phyloP scores from a whole-genome alignment of 2,113 vertebrate species.

The Atractosteus spatula region DNA sequence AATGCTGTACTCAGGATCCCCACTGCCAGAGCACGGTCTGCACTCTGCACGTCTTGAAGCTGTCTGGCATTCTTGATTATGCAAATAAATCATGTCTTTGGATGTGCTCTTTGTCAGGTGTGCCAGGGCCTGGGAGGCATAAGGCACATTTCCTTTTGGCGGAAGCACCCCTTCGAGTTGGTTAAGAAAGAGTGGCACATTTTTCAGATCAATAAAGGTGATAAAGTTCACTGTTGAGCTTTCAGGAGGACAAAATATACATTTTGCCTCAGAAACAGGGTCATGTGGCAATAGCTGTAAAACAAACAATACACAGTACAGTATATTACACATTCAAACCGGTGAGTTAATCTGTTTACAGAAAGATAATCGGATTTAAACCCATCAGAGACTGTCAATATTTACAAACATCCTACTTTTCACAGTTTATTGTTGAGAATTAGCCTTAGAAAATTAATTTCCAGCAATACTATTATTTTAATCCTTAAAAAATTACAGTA shows the following conservation, averaged over 20 bases:
- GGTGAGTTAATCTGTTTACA: too few relatives aligned
- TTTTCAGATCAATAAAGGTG: conserved; percentile 41
- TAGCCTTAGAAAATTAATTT: too few relatives aligned
- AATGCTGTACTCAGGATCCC: conserved; percentile 45
- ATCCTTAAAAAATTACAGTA: too few relatives aligned
- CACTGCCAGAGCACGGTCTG: neutral
- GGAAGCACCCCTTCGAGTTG: neutral
- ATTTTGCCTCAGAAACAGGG: conserved; percentile 45
- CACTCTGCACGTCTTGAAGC: neutral
- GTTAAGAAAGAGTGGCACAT: neutral
- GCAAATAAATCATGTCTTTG: conserved; percentile 3
- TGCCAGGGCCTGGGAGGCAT: conserved; percentile 23
- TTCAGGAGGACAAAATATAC: conserved; percentile 55
- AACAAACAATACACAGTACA: conserved; percentile 15
- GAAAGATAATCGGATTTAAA: too few relatives aligned
- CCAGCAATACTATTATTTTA: too few relatives aligned
- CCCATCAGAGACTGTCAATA: too few relatives aligned
- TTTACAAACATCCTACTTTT: too few relatives aligned
- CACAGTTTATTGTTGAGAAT: too few relatives aligned
- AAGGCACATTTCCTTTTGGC: conserved; percentile 26
- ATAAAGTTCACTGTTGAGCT: conserved; percentile 55
- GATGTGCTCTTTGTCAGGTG: neutral
- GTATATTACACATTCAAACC: too few relatives aligned
- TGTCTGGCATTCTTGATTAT: neutral
- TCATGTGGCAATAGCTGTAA: conserved; percentile 58